Conservation (phyloP, 2,888 invertebrate genomes). For the Caenorhabditis afra region DNA sequence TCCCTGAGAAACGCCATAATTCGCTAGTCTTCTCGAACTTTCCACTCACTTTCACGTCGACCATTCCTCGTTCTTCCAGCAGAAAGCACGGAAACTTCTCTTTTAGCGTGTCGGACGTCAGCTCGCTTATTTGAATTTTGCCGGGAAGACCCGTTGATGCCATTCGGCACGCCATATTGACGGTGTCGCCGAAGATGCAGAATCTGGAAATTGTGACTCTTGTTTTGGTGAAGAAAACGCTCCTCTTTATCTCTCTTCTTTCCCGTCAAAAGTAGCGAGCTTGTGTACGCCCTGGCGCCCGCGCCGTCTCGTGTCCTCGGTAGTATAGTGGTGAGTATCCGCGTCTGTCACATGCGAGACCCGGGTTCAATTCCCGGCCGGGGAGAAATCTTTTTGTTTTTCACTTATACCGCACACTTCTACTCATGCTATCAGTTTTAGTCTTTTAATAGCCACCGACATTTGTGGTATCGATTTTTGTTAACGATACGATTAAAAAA, state of each 20-base stretch:
- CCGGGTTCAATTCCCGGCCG: conserved; percentile 72
- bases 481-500: too few species aligned
- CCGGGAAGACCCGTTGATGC: conserved; percentile 60
- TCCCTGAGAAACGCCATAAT: conserved; percentile 64
- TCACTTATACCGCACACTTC: too few species aligned
- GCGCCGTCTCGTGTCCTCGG: conserved; percentile 46
- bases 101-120: conserved; percentile 43
- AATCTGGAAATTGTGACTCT: conserved; percentile 51
- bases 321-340: conserved; percentile 71
- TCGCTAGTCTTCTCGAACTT: too few species aligned
- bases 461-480: too few species aligned
- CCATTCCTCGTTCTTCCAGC: conserved; percentile 66
- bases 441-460: too few species aligned
- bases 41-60: conserved; percentile 62
- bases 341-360: conserved; percentile 72
- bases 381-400: conserved; percentile 55
- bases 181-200: conserved; percentile 70
- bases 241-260: too few species aligned
- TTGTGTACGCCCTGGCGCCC: not conserved
- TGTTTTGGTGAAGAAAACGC: too few species aligned
- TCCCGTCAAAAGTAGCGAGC: too few species aligned
- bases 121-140: conserved; percentile 67
- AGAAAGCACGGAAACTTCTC: conserved; percentile 59
- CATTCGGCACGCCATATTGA: conserved; percentile 71
- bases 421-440: too few species aligned